Conservation (phyloP, 37 sponge, comb jelly and placozoan species). For the Petrosia ficiformis region DNA sequence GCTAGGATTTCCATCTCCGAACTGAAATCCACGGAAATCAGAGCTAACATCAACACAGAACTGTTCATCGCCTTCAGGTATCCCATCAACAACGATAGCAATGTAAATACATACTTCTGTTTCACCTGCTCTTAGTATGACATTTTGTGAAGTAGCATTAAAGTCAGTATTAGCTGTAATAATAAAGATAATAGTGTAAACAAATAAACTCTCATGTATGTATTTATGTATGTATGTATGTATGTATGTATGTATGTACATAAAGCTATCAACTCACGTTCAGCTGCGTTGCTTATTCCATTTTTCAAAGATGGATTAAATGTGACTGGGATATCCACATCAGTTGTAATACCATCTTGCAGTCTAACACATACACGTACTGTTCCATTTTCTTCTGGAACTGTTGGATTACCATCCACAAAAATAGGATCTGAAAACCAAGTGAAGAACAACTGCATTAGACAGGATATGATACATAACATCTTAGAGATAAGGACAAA, state of each 20-base stretch:
- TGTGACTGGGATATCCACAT: background rate
- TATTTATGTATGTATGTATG: no score
- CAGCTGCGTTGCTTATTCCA: background rate
- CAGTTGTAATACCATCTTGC: background rate
- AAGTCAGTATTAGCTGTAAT: slow-evolving; percentile 35
- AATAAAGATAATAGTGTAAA: background rate
- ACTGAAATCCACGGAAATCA: background rate
- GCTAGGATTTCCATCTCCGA: no score
- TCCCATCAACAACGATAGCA: slow-evolving; percentile 26
- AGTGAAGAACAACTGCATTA: background rate
- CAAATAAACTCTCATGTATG: no score
- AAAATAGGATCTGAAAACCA: background rate
- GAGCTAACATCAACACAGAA: slow-evolving; percentile 19
- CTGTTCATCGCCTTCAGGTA: slow-evolving; percentile 12
- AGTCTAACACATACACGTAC: background rate
- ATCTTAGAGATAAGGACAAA: background rate
- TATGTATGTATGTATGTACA: background rate
- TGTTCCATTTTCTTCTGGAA: background rate
- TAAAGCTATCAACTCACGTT: background rate
- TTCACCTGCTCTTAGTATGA: slow-evolving; percentile 15
- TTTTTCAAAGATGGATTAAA: background rate
- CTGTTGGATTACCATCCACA: background rate
- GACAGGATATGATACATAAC: background rate
- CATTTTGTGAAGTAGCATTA: background rate
- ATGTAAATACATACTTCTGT: slow-evolving; percentile 24